Conservation (phyloP, 2,113 vertebrate genomes). For the Tylochromis polylepis region DNA sequence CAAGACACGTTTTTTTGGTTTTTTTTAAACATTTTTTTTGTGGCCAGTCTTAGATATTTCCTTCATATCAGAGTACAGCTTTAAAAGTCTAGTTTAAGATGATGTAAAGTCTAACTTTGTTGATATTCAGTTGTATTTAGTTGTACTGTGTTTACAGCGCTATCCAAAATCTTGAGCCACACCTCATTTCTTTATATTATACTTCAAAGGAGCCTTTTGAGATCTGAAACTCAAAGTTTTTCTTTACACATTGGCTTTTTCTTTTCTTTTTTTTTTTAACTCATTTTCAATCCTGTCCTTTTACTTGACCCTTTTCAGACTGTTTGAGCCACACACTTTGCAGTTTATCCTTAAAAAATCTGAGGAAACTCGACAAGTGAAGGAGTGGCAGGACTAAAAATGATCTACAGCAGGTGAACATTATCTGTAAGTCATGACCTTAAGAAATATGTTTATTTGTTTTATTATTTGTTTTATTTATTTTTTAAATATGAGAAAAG, state of each 20-base stretch:
- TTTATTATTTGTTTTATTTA: not conserved
- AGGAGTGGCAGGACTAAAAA: not conserved
- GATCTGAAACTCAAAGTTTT: too few species aligned
- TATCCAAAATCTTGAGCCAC: not conserved
- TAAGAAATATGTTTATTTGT: not conserved
- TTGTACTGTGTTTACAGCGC: not conserved
- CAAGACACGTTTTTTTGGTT: not conserved
- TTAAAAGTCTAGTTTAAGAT: not conserved
- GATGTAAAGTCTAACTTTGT: not conserved
- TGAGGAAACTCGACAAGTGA: not conserved
- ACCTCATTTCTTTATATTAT: too few species aligned
- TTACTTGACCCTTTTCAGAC: not conserved
- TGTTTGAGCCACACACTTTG: rapidly evolving
- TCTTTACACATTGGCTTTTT: too few species aligned
- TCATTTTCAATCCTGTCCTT: not conserved
- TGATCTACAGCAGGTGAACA: rapidly evolving
- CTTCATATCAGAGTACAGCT: not conserved
- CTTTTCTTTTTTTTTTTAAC: not conserved
- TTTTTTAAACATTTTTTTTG: not conserved
- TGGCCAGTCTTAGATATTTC: not conserved
- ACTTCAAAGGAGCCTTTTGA: not conserved
- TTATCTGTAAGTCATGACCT: not conserved
- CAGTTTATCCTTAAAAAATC: too few species aligned
- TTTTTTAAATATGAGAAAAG: not conserved
- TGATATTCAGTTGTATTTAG: not conserved